Evolutionary conservation across 2,888 invertebrate species (phyloP).

Genomic region (Apodemia zela): DNA sequence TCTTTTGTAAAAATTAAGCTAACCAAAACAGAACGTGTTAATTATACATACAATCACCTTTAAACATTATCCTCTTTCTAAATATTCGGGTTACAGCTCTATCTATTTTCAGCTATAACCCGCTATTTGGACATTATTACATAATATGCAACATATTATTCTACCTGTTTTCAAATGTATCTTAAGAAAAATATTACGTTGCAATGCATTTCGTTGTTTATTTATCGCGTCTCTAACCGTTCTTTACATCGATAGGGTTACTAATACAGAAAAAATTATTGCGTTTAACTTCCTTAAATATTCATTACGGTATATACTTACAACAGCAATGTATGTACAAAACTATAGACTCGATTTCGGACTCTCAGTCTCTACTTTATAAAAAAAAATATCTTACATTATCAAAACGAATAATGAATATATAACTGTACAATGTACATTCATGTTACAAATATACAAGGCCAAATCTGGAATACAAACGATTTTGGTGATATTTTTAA

Average conservation of each 20-base stretch:
- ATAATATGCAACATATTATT: constrained; percentile 18
- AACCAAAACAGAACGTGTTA: not conserved
- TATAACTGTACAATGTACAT: constrained; percentile 49
- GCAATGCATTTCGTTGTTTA: constrained; percentile 46
- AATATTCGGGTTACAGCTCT: not conserved
- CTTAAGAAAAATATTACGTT: constrained; percentile 22
- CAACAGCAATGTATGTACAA: constrained; percentile 75
- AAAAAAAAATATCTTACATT: constrained; percentile 60
- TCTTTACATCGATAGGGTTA: constrained; percentile 58
- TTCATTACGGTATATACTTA: constrained; percentile 69
- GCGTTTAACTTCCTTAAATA: constrained; percentile 73
- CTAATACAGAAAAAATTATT: constrained; percentile 76
- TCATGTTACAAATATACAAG: constrained; percentile 66
- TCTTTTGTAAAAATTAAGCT: not conserved
- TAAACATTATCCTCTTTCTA: not conserved
- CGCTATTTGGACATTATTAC: not conserved
- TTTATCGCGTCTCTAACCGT: constrained; percentile 48
- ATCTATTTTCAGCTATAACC: too few species aligned
- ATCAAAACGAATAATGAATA: constrained; percentile 52
- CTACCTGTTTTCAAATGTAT: constrained; percentile 28
- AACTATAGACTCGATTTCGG: constrained; percentile 79
- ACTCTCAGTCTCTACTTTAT: constrained; percentile 78
- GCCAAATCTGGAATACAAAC: constrained; percentile 36
- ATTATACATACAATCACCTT: not conserved
- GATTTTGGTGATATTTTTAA: constrained; percentile 42